Evolutionary conservation across 2,113 vertebrate genomes (phyloP), one percentile per base, ranked within the genome.

Genomic region (Genyomyrus donnyi): DNA sequence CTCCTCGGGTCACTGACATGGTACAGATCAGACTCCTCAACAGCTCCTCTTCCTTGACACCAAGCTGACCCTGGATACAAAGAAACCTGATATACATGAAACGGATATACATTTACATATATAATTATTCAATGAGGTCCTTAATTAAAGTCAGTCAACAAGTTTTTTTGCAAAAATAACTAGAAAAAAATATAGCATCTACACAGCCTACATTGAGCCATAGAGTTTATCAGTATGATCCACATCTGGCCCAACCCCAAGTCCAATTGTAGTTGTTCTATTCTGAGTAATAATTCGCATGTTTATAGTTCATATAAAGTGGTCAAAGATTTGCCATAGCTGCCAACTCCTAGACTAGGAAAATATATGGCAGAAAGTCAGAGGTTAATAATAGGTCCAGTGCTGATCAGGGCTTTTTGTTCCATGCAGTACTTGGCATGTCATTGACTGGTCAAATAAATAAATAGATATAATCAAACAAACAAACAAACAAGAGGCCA

Each of bases 31-130:
- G 92, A 90, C 96, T 96, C 91, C 93, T 95, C 90, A 95, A 90
- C n/a, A 96, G 88, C 21, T 96, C 95, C 1, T 95, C 95, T 74
- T 95, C 94, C 66, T 96, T 93, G 24, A 97, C 95, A 27, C 96
- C 96, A 93, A 97, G 95, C 92, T 97, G 96, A 84, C 95, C 93
- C 96, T 96, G 91, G 3, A 3, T 7, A 39, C 70, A 62, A 46
- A 39, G 19, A 24, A 48, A 84, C 48, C 35, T 83, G 1, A 27
- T 66, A n/a, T 27, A 24, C 17, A 56, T 6, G 19, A 7, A 56
- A 56, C 19, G 1, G 5, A 21, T 56, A 56, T 7, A 58, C n/a
- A 11, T 27, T 27, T 66, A 66, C 62, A 27, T 27, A 66, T 11
- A 27, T 27, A 66, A 27, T 11, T 11, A 1, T 66, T 62, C 24